Evolutionary conservation across 2,797 vertebrate species (phyloP), one percentile per base, ranked within the genome.

Genomic region (Agapornis canus): DNA sequence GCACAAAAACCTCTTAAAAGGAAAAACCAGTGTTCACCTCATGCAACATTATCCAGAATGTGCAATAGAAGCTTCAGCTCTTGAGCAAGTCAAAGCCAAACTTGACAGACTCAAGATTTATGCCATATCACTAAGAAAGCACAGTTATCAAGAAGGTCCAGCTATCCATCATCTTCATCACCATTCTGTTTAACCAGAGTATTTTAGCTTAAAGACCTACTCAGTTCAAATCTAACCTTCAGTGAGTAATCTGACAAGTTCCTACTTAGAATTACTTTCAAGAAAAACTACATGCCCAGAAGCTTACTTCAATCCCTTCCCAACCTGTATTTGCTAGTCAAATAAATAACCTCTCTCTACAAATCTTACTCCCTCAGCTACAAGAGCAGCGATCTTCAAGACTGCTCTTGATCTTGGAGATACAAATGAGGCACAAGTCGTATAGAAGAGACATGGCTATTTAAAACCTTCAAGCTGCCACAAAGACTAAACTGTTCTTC

Each of bases 91-190:
- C 80, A 83, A 76, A 88, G 29, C 26, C 63, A 84, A 79, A 37
- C 68, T 51, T 84, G 65, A 92, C 29, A 86, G 86, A 91, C 52
- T 91, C 77, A 75, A 66, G 66, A 79, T 42, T 88, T 86, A 81
- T 10, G 54, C 76, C 6, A 0, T 52, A 82, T 86, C 21, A 9
- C 59, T 86, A 93, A 79, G 43, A 78, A 72, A 83, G 70, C 68
- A 72, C 8, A 65, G 21, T 29, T 83, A 81, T 52, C 89, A 70
- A 73, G 79, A 76, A 81, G n/a, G 32, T 42, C 15, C 49, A 90
- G 37, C 47, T 68, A 80, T 32, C 48, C 64, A 70, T 88, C 65
- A 83, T 20, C 87, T 91, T 83, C 73, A 73, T 45, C 85, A 88
- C 25, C 26, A 23, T 49, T 65, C 63, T 63, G 66, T 91, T 89